Evolutionary conservation across 2,113 vertebrate genomes (phyloP).

Genomic region (Trachemys scripta): DNA sequence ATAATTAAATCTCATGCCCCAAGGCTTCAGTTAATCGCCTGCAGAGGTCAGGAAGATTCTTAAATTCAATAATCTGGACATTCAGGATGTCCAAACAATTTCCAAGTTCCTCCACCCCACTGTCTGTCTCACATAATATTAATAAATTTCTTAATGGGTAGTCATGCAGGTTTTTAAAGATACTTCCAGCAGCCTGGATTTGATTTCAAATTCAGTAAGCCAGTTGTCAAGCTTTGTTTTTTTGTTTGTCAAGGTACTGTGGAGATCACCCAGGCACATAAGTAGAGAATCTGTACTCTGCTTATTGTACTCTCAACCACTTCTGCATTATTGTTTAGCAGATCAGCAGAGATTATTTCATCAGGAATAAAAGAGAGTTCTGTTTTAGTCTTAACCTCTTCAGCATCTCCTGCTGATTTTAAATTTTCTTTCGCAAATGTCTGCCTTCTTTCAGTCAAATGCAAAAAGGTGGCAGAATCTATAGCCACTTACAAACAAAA

Average conservation of each 20-base stretch:
- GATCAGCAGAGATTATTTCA: background rate
- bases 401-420: background rate
- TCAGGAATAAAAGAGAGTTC: background rate
- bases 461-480: background rate
- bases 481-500: background rate
- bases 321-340: background rate
- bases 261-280: background rate
- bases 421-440: background rate
- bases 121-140: background rate
- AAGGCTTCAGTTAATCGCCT: background rate
- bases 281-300: background rate
- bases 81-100: background rate
- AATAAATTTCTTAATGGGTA: background rate
- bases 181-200: slow-evolving; percentile 38
- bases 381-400: background rate
- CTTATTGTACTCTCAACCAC: background rate
- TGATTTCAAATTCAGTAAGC: slow-evolving; percentile 40
- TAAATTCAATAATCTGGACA: background rate
- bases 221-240: slow-evolving; percentile 20
- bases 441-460: background rate
- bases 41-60: background rate
- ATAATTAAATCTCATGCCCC: background rate
- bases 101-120: background rate
- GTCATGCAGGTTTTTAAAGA: slow-evolving; percentile 15
- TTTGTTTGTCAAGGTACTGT: background rate